Evolutionary conservation across 2,113 vertebrate genomes (phyloP).

Genomic region (Cisticola juncidis): DNA sequence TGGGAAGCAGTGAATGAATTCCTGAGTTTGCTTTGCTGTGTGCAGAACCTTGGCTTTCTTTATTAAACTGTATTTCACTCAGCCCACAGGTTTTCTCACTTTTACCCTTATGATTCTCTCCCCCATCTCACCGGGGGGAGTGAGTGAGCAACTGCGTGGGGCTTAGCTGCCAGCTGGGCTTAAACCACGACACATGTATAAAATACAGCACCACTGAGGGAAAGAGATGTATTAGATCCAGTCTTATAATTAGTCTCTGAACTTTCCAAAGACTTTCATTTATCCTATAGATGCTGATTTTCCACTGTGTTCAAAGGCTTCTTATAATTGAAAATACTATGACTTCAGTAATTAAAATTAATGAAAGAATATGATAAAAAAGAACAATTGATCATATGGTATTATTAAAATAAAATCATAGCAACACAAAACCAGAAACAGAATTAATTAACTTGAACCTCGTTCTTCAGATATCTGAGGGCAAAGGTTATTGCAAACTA

Average conservation of each 20-base stretch:
- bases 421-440: background rate
- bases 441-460: background rate
- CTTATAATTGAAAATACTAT: background rate
- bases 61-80: background rate
- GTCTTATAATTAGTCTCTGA: background rate
- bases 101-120: background rate
- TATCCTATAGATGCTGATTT: background rate
- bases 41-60: background rate
- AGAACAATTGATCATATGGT: background rate
- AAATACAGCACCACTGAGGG: background rate
- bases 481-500: background rate
- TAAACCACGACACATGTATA: background rate
- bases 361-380: background rate
- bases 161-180: background rate
- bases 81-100: background rate
- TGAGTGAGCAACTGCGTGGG: background rate
- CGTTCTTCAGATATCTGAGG: background rate
- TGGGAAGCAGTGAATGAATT: background rate
- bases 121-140: background rate
- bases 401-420: background rate
- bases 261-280: background rate
- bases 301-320: background rate
- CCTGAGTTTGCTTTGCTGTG: background rate
- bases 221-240: background rate
- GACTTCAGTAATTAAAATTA: background rate